Conservation (phyloP, 2,797 vertebrate genomes). For the Novumbra hubbsi region DNA sequence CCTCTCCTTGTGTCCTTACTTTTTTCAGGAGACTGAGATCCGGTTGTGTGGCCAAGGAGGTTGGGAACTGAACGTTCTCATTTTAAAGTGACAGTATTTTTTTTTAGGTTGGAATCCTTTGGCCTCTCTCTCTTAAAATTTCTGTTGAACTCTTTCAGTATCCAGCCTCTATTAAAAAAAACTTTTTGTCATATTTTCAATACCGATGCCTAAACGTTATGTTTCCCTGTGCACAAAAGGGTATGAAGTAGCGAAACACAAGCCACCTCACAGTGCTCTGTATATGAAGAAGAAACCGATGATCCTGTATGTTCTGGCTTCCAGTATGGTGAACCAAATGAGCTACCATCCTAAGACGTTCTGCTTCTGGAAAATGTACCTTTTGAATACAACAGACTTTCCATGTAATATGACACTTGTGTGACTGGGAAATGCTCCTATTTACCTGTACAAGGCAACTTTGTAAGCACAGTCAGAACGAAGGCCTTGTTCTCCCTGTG, state of each 20-base stretch:
- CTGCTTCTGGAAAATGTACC: constrained; percentile 24
- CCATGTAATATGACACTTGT: not conserved
- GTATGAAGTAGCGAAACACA: not conserved
- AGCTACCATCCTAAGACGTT: not conserved
- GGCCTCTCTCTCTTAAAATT: not conserved
- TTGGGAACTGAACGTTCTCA: not conserved
- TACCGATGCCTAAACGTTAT: not conserved
- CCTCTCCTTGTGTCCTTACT: not conserved
- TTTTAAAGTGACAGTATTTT: constrained; percentile 15
- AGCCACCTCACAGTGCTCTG: not conserved
- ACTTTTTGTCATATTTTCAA: not conserved
- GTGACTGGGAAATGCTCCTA: not conserved
- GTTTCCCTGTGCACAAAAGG: not conserved
- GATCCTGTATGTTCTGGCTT: constrained; percentile 14
- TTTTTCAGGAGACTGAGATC: not conserved
- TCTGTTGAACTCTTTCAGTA: not conserved
- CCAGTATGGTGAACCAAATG: constrained; percentile 14
- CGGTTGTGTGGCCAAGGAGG: not conserved
- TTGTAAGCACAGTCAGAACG: not conserved
- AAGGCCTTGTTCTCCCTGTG: not conserved
- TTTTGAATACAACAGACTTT: not conserved
- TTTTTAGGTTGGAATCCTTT: not conserved
- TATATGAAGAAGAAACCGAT: not conserved
- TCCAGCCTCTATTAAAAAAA: not conserved
- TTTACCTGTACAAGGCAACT: not conserved